These are phyloP conservation scores for Pitta sordida DNA, from an alignment of 2,113 vertebrate species.

Conservation along the genomic window DNA sequence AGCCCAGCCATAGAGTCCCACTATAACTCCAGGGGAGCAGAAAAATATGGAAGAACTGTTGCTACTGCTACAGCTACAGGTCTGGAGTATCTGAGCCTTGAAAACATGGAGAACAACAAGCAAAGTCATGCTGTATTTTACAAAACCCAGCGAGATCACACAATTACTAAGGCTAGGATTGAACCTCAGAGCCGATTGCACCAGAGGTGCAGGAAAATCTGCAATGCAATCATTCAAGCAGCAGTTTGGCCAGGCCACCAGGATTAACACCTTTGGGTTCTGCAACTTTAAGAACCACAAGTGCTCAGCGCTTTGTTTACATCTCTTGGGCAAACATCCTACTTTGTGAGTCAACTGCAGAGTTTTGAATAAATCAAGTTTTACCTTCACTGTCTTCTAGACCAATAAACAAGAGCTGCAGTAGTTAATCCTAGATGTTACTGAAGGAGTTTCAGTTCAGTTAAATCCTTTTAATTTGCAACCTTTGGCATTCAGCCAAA, in stretches of 20 bases:
- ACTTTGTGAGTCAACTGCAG: not conserved
- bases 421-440: not conserved
- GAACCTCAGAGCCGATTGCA: not conserved
- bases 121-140: not conserved
- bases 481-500: not conserved
- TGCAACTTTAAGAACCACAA: not conserved
- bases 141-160: not conserved
- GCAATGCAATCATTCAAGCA: not conserved
- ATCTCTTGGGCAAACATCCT: not conserved
- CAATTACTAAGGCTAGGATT: not conserved
- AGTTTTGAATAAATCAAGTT: not conserved
- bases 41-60: not conserved
- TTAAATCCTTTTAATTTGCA: not conserved
- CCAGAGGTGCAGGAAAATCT: not conserved
- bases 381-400: not conserved
- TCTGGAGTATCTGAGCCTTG: not conserved
- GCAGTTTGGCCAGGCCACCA: not conserved
- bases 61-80: too few relatives aligned
- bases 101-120: fast-evolving
- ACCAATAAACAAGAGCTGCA: not conserved
- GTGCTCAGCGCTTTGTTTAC: not conserved
- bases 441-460: not conserved
- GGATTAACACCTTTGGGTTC: slow-evolving; percentile 1
- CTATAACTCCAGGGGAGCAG: not conserved
- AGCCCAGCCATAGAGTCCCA: not conserved